phyloP scores from a whole-genome alignment of 2,888 invertebrate genomes.

The Tiliacea aurago region DNA sequence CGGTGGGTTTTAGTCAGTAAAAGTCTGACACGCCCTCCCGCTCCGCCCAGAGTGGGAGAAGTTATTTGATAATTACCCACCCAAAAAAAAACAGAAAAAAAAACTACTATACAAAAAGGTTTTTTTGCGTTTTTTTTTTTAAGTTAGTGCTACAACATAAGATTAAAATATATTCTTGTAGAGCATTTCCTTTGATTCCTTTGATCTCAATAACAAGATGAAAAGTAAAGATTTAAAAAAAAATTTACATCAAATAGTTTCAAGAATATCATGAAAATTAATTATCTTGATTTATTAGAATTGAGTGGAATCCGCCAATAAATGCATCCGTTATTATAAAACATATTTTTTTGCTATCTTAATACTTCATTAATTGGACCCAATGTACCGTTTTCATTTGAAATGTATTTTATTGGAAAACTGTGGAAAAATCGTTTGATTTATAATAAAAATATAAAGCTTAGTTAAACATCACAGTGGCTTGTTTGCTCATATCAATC shows the following conservation, averaged over 20 bases:
- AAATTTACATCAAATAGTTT: background rate
- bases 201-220: background rate
- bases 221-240: background rate
- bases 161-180: background rate
- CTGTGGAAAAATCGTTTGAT: background rate
- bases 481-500: background rate
- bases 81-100: no score
- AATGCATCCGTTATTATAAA: background rate
- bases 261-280: background rate
- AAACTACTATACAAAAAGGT: no score
- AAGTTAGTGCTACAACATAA: background rate
- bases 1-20: no score
- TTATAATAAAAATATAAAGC: no score
- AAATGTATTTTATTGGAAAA: background rate
- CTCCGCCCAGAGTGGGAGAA: no score
- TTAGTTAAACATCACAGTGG: background rate
- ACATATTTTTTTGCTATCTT: background rate
- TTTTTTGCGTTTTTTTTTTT: no score
- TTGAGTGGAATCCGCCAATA: background rate
- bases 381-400: background rate
- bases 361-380: no score
- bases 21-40: no score
- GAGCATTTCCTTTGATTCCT: background rate
- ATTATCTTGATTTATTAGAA: background rate
- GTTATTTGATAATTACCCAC: no score